Evolutionary conservation across 1,140 invertebrate species (phyloP).

Genomic region (Apis cerana): DNA sequence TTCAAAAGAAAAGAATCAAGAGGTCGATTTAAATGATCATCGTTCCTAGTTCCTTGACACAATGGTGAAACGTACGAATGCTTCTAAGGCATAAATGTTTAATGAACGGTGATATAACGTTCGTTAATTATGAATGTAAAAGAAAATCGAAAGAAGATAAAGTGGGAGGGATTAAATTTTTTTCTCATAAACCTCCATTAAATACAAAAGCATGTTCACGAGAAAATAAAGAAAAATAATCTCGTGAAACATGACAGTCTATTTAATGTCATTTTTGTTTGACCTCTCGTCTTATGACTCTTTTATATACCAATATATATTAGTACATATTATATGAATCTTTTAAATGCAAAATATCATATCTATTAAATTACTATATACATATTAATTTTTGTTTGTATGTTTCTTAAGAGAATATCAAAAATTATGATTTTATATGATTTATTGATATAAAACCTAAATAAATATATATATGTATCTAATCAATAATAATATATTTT

Average conservation of each 20-base stretch:
- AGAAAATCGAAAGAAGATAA: background rate
- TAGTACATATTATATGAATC: background rate
- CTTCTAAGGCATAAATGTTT: constrained; percentile 53
- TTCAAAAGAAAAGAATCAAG: background rate
- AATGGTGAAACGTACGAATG: constrained; percentile 33
- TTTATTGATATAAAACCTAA: too few relatives aligned
- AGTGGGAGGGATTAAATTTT: background rate
- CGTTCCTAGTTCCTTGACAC: constrained; percentile 55
- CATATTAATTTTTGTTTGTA: too few relatives aligned
- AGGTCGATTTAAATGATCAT: constrained; percentile 40
- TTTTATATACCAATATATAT: background rate
- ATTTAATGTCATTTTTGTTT: background rate
- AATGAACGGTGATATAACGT: constrained; percentile 62
- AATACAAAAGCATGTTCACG: background rate
- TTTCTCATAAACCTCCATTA: constrained; percentile 1
- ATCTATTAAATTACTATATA: too few relatives aligned
- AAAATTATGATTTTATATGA: too few relatives aligned
- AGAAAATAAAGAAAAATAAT: background rate
- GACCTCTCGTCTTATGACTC: background rate
- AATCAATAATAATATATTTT: too few relatives aligned
- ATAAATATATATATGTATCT: too few relatives aligned
- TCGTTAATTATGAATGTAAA: constrained; percentile 45
- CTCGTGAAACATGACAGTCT: background rate
- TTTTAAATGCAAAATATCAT: background rate
- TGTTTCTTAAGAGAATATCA: too few relatives aligned